A percentile compares a stretch with the other conserved stretches of the same genome.
These are phyloP conservation scores for Graptemys geographica DNA, from an alignment of 2,797 vertebrate genomes.

Conservation along the genomic window DNA sequence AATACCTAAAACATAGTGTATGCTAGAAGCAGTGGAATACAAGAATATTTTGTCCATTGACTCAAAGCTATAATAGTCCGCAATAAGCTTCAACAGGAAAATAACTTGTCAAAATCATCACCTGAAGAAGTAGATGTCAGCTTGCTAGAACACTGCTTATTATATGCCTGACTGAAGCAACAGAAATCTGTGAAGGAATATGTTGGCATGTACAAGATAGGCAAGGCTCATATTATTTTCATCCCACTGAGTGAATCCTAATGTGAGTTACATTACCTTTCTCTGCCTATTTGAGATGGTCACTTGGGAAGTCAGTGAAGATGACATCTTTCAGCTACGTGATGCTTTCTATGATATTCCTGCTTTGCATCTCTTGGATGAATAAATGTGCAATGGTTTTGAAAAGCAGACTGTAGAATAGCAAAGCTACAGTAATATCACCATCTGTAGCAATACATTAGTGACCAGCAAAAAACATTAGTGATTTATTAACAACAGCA, in stretches of 20 bases:
- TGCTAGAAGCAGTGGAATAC: neutral
- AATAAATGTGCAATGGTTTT: neutral
- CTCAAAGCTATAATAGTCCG: neutral
- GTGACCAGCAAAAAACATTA: neutral
- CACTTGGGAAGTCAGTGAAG: neutral
- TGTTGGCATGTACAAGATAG: neutral
- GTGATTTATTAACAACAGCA: neutral
- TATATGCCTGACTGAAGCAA: neutral
- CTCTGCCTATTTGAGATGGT: neutral
- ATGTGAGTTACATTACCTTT: neutral
- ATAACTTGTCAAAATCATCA: neutral
- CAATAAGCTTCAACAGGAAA: neutral
- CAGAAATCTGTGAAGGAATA: neutral
- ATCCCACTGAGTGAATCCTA: neutral
- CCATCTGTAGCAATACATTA: neutral
- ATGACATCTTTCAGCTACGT: neutral
- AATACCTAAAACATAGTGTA: neutral
- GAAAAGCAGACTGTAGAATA: neutral
- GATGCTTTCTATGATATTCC: neutral
- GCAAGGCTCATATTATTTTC: neutral
- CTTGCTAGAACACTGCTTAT: neutral
- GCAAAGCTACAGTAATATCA: neutral
- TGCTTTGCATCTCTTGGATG: neutral
- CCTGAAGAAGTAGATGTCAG: neutral
- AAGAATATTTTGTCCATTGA: neutral